phyloP scores from a whole-genome alignment of 1,140 invertebrate genomes.

The Dolichoris vasculosae region DNA sequence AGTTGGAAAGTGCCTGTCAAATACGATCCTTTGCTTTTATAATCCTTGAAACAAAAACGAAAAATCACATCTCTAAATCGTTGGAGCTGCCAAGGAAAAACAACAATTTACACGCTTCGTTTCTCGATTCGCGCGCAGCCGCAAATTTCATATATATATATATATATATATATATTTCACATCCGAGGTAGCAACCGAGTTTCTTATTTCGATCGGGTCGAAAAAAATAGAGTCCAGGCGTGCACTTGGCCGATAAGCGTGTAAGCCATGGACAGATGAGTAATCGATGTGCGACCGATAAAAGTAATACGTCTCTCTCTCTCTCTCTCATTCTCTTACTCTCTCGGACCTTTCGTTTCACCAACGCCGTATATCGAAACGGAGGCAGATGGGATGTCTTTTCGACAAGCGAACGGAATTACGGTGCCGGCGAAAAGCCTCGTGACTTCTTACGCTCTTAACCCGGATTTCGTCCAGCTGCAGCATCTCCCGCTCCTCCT shows the following conservation, averaged over 20 bases:
- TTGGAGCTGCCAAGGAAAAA: neutral
- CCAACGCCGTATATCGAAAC: neutral
- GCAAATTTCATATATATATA: neutral
- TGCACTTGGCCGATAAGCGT: neutral
- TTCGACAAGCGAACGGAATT: constrained; percentile 6
- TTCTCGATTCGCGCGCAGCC: too few species aligned
- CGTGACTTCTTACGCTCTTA: constrained; percentile 32
- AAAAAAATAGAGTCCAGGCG: neutral
- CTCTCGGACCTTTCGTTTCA: neutral
- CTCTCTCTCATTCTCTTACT: neutral
- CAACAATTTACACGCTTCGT: neutral
- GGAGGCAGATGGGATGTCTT: neutral
- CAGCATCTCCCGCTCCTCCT: neutral
- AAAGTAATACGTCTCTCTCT: neutral
- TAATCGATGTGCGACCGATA: neutral
- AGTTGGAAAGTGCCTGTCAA: neutral
- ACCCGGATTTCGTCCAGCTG: constrained; percentile 9
- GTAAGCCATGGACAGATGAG: constrained; percentile 3
- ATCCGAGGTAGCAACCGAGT: neutral
- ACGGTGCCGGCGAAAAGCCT: neutral
- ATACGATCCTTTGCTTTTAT: neutral
- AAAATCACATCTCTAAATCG: neutral
- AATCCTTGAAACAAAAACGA: neutral
- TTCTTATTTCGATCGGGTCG: neutral
- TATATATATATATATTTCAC: too few species aligned